phyloP scores from a whole-genome alignment of 2,113 vertebrate genomes.

The Salminus brasiliensis region DNA sequence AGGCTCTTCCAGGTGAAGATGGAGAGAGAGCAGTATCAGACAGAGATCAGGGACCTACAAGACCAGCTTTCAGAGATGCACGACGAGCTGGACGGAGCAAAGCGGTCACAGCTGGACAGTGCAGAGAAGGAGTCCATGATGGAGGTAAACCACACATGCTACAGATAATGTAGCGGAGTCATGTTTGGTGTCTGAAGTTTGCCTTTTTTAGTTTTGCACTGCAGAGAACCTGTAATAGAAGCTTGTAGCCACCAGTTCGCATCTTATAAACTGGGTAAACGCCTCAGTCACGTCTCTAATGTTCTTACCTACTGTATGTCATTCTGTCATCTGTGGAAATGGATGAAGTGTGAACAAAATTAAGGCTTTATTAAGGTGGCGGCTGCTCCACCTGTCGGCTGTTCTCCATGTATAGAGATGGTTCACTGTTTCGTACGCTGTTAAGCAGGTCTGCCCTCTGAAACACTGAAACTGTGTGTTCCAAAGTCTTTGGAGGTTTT shows the following conservation, averaged over 20 bases:
- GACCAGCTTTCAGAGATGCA: conserved; percentile 99
- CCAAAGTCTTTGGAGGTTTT: not conserved
- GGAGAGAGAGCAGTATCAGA: conserved; percentile 93
- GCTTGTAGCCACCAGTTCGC: no score
- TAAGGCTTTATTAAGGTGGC: not conserved
- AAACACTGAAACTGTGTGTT: not conserved
- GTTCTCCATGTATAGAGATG: no score
- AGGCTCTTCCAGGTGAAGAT: conserved; percentile 98
- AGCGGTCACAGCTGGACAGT: conserved; percentile 75
- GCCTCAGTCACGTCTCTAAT: no score
- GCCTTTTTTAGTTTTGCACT: not conserved
- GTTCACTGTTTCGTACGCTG: no score
- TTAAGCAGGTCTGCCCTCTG: no score
- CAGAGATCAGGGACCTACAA: conserved; percentile 94
- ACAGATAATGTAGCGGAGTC: not conserved
- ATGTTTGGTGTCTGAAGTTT: not conserved
- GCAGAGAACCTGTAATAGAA: no score
- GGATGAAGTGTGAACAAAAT: not conserved
- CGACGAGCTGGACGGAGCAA: conserved; percentile 89
- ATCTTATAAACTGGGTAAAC: no score
- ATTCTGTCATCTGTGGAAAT: not conserved
- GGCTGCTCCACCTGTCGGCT: not conserved
- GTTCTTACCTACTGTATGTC: no score
- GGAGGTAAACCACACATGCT: conserved; percentile 74
- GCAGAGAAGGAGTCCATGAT: conserved; percentile 84